These are phyloP conservation scores for Cirrhinus molitorella DNA, from an alignment of 2,797 vertebrate species.

Conservation along the genomic window DNA sequence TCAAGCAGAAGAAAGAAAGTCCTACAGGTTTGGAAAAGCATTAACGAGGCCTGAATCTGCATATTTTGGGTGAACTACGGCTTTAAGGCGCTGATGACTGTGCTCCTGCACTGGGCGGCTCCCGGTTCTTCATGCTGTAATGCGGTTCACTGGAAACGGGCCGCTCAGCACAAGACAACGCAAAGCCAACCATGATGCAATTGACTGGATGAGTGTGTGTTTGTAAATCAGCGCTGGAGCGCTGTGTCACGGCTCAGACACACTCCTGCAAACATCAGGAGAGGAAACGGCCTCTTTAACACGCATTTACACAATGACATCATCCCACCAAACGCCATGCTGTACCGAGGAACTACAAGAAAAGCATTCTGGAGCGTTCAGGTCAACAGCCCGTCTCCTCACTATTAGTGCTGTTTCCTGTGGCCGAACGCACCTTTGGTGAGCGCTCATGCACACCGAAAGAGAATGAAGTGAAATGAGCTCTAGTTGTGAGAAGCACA, in stretches of 20 bases:
- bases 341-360: not conserved
- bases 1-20: not conserved
- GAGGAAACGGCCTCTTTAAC: conserved; percentile 15
- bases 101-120: not conserved
- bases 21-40: not conserved
- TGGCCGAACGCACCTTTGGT: too few species aligned
- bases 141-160: not conserved
- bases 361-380: not conserved
- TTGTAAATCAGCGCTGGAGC: not conserved
- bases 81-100: conserved; percentile 4
- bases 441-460: not conserved
- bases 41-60: not conserved
- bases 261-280: not conserved
- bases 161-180: not conserved
- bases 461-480: not conserved
- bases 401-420: not conserved
- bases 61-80: not conserved
- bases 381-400: not conserved
- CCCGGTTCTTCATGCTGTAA: not conserved
- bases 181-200: conserved; percentile 10
- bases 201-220: not conserved
- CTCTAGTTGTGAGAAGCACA: not conserved
- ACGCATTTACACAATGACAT: not conserved
- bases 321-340: not conserved
- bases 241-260: conserved; percentile 1